Evolutionary conservation across 2,797 vertebrate genomes (phyloP), one percentile per base, ranked within the genome.

Genomic region (Phyllotis vaccarum): DNA sequence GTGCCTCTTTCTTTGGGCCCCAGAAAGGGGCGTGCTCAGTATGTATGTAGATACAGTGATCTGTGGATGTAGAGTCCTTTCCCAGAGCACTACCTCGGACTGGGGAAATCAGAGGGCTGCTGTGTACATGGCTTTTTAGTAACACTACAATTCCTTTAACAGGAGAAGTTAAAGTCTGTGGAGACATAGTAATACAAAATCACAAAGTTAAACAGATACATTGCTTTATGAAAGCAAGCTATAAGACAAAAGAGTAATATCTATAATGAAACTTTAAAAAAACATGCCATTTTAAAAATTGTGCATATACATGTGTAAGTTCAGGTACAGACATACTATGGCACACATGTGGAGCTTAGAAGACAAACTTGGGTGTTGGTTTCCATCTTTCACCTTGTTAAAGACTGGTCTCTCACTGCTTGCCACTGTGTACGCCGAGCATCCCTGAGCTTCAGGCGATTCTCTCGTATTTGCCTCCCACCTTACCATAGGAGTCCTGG

Each of bases 41-140:
- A 97, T 98, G 98, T 86, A 99, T 97, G 98, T 99, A 99, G 97
- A 99, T 90, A 95, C 99, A 98, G 56, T 64, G 98, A 91, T 99
- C 98, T 0, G 96, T 93, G 52, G 86, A 97, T 21, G 56, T 46
- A 83, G 97, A 92, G 68, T 86, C 86, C 68, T 86, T 79, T 89
- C 94, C 52, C 46, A 60, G 74, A 78, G 86, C 66, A 64, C 34
- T 1, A 70, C 0, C 49, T 31, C 11, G 74, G 60, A 72, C 0
- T 46, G 88, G 22, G 80, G 74, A 9, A 5, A 4, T 68, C 66
- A 31, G n/a, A 52, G 78, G n/a, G 64, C 64, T 56, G 72, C 40
- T 16, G 0, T 31, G 89, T 56, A 92, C 76, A 24, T 86, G 96
- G 31, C 86, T 98, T 98, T 98, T 99, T 88, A 99, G 96, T 93